Base-by-base conservation (phyloP, 1,140 invertebrate species). In the Ceratina japonica region DNA sequence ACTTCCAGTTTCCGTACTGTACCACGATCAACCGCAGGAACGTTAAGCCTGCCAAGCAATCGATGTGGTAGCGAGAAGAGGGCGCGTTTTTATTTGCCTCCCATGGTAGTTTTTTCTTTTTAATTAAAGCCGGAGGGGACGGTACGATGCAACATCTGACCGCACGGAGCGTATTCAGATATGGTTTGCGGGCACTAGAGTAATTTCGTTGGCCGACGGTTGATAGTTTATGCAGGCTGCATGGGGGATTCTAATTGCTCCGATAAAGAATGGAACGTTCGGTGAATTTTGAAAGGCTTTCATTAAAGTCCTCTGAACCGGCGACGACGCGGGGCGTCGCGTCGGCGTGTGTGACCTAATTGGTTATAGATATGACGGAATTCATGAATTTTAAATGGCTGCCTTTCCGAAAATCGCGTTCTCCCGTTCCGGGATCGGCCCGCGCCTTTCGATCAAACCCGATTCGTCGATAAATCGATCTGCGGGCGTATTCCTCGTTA, bases 181-280 rank as follows among this genome's bases (percentile, higher is more conserved):
- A 79, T 61, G 75, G 70, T 71, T 85, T 78, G 61, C 73, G 79
- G 79, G 49, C 66, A 77, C 56, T 79, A 75, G 24, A 56, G 54
- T 76, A 86, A 86, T 85, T 83, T 59, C 71, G 58, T 63, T 78
- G 75, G 12, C 44, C 58, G 51, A 22, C 12, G 31, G 52, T 63
- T 65, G 80, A 86, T 87, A 85, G 75, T 87, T 88, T 86, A 87
- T 87, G 75, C 78, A 79, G 54, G 18, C 71, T 76, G 82, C 85
- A 88, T 86, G 81, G 70, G 62, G 71, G 80, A 88, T 87, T 88
- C 83, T 90, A 91, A 90, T 90, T 91, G 88, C 79, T 79, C 68
- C 79, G 87, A 87, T 88, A 90, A 91, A 91, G 85, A 90, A 90
- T 86, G 86, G 83, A 81, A 86, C 82, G 84, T 83, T 75, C 75